Evolutionary conservation across 2,797 vertebrate genomes (phyloP), one percentile per base, ranked within the genome.

Genomic region (Phataginus tricuspis): DNA sequence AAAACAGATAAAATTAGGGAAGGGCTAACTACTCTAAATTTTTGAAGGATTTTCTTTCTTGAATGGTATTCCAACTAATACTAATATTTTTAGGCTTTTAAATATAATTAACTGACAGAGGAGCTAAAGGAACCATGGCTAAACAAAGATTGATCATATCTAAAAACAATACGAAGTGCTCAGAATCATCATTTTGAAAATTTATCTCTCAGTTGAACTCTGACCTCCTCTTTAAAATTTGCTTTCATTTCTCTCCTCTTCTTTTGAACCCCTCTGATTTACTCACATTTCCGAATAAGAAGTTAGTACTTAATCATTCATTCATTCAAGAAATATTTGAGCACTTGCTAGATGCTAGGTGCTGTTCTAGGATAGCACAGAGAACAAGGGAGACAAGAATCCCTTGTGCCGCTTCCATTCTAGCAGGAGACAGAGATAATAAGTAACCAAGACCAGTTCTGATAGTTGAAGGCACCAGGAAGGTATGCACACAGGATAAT

Each of bases 31-130:
- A 91, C 80, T 89, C 21, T 82, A 91, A 63, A 77, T 82, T 69
- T 90, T 94, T 61, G 77, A 93, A 93, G 34, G 14, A 90, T 87
- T 94, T 93, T 94, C 75, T 93, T 91, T 74, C 29, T 84, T 69
- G 51, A 53, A 89, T 94, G 45, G 51, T 85, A 63, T 53, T n/a
- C 31, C 25, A 12, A 15, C 45, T 49, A 75, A 77, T 92, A 15
- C 45, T 49, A 75, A 77, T 92, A 12, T 64, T 78, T 63, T 94
- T 93, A 74, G n/a, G 21, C 5, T 94, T 91, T 94, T 5, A 71
- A 86, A 83, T 78, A 5, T 51, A 94, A 92, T 93, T 80, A 83
- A 92, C 45, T 91, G 74, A 83, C 31, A 72, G 63, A 94, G 16
- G n/a, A 74, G 37, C 39, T 77, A 53, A 87, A 88, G 42, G 51